Percentiles rank a stretch among this genome's conserved stretches.
Conservation (phyloP, 2,113 vertebrate species). For the Erinaceus europaeus region DNA sequence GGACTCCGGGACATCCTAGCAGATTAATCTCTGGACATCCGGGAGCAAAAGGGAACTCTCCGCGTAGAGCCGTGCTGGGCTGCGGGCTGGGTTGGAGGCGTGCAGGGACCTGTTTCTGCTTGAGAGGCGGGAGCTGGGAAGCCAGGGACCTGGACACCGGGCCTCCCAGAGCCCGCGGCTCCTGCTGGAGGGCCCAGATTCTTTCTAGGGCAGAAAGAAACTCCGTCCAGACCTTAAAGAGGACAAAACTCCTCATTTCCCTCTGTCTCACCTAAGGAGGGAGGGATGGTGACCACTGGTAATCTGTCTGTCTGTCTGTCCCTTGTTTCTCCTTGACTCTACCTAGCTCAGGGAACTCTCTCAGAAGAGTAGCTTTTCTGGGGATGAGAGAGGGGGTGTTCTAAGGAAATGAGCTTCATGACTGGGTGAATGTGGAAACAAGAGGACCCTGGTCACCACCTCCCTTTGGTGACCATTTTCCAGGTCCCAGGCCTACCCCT, state of each 20-base stretch:
- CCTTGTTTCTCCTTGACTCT: not conserved
- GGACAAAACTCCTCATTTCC: not conserved
- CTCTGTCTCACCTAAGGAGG: not conserved
- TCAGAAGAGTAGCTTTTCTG: not conserved
- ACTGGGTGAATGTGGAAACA: not conserved
- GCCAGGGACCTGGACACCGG: not conserved
- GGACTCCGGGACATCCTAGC: conserved; percentile 44
- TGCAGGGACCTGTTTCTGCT: conserved; percentile 73
- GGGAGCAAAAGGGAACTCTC: conserved; percentile 1
- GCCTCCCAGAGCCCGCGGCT: conserved; percentile 23
- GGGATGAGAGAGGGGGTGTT: not conserved
- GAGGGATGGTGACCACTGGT: not conserved
- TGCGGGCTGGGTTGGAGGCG: conserved; percentile 63
- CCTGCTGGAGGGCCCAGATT: not conserved
- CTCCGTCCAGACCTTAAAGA: not conserved
- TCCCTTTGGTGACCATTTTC: not conserved
- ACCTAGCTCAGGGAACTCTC: not conserved
- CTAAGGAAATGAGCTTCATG: not conserved
- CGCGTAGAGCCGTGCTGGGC: not conserved
- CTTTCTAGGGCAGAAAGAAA: conserved; percentile 35
- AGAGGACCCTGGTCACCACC: not conserved
- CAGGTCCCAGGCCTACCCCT: conserved; percentile 22
- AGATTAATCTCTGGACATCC: conserved; percentile 65
- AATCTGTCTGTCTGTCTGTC: conserved; percentile 19
- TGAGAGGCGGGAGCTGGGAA: not conserved